Evolutionary conservation across 2,888 invertebrate genomes (phyloP), one percentile per base, ranked within the genome.

Genomic region (Synanthedon vespiformis): DNA sequence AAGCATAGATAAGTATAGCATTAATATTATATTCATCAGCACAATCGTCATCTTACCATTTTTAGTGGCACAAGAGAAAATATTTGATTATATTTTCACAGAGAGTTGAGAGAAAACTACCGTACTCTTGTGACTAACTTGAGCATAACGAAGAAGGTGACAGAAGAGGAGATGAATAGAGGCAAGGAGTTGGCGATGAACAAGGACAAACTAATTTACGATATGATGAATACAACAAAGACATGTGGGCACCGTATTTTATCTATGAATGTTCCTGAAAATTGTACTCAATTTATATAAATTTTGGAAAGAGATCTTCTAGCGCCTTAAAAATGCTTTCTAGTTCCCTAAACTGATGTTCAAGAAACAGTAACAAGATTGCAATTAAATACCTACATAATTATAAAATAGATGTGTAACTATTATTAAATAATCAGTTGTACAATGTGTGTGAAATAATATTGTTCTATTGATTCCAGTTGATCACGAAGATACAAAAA

Each of bases 61-160:
- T 16, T 6, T 5, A 4, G 11, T n/a, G 16, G 27, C 49, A 27
- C 34, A 34, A 34, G 34, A 10, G 34, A 34, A 34, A 34, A 34
- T 34, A 11, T 40, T 14, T 18, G 41, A 16, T 40, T 18, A 40
- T 50, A 27, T 27, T 54, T 57, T 52, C 10, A 13, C 56, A 93
- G 93, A 53, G 78, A 82, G 51, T 76, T 91, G 54, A 88, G 89
- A 60, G 90, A 91, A 53, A 86, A 88, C 49, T 89, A 90, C 40
- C 86, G 88, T 53, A 85, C 89, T 0, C 69, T 90, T 53, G 62
- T 88, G 4, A 77, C 85, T 51, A 91, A 92, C 65, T 86, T 92
- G 51, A 92, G 92, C 50, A 90, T 91, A 54, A 84, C 92, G 0
- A 93, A 92, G 68, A 93, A 92, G 61, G 86, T 90, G 48, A 83